A percentile compares a stretch with the other conserved stretches of the same genome.
Conservation (phyloP, 2,797 vertebrate species). For the Macrochelys suwanniensis region DNA sequence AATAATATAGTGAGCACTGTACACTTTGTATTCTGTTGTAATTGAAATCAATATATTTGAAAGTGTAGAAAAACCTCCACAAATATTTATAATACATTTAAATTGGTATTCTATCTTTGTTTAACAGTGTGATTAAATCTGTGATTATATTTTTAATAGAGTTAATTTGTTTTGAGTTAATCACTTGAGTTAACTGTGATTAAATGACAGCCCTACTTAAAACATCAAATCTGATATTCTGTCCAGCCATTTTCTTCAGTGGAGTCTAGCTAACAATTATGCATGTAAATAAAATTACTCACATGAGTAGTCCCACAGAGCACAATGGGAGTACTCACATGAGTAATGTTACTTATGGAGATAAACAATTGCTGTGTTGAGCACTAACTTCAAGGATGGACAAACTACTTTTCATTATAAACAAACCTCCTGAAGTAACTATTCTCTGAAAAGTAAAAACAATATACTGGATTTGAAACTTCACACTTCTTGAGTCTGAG, state of each 20-base stretch:
- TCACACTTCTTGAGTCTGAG: not conserved
- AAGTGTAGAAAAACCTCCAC: too few species aligned
- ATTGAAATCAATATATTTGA: too few species aligned
- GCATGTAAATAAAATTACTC: not conserved
- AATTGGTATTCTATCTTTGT: too few species aligned
- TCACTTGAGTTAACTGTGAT: too few species aligned
- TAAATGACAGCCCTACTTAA: not conserved
- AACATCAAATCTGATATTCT: not conserved
- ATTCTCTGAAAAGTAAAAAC: not conserved
- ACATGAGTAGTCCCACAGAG: not conserved
- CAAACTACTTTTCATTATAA: too few species aligned
- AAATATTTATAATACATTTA: too few species aligned
- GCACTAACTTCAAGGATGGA: not conserved
- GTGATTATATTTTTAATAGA: too few species aligned
- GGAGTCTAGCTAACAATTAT: not conserved
- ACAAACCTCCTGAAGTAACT: not conserved
- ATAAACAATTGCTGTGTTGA: not conserved
- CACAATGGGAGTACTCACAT: not conserved
- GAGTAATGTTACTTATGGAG: not conserved
- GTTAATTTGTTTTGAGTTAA: too few species aligned
- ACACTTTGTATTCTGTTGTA: too few species aligned
- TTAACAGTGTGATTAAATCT: too few species aligned
- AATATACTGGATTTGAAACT: not conserved
- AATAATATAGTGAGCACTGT: too few species aligned
- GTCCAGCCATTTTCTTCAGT: not conserved